Base-by-base conservation (phyloP, 1,140 invertebrate genomes). In the Lordiphosa clarofinis region DNA sequence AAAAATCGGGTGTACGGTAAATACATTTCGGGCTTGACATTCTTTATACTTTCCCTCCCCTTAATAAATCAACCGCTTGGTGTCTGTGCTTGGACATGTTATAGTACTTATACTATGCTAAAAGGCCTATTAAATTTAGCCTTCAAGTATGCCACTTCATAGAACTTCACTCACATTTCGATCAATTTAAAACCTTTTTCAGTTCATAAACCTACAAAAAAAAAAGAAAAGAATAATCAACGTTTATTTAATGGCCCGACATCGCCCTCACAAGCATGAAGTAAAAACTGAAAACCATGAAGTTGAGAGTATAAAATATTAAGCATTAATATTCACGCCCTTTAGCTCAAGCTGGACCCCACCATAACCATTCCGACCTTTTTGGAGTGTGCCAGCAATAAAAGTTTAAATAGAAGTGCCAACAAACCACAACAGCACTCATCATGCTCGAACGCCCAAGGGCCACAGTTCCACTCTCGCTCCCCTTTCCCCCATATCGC, bases 381-480 rank as follows among this genome's bases (percentile, higher is more conserved):
- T 36, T 36, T 24, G 36, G 33, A 82, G 72, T 60, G 75, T 73
- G 71, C 67, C 76, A 62, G 76, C 68, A 82, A 82, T 82, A 82
- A 82, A 82, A 84, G 76, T 82, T 82, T 82, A 82, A 82, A 82
- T 84, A 82, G 72, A 84, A 84, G 78, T 81, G 67, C 72, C 76
- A 82, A 82, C 76, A 82, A 82, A 76, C 76, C 76, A 84, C 76
- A 82, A 76, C 78, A 82, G 72, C 76, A 82, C 76, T 82, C 76
- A 82, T 82, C 76, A 82, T 64, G 76, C 62, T 76, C 68, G 66
- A 82, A 72, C 75, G 71, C 76, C 76, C 24, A 28, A 28, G 24
- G 24, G 24, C 24, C 24, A 28, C 24, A 28, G 24, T 6, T 7
- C 2, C 1, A 21, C 1, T 1, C 21, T 4, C 21, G 24, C 24